Evolutionary conservation across 2,888 invertebrate species (phyloP), one percentile per base, ranked within the genome.

Genomic region (Plutella xylostella): DNA sequence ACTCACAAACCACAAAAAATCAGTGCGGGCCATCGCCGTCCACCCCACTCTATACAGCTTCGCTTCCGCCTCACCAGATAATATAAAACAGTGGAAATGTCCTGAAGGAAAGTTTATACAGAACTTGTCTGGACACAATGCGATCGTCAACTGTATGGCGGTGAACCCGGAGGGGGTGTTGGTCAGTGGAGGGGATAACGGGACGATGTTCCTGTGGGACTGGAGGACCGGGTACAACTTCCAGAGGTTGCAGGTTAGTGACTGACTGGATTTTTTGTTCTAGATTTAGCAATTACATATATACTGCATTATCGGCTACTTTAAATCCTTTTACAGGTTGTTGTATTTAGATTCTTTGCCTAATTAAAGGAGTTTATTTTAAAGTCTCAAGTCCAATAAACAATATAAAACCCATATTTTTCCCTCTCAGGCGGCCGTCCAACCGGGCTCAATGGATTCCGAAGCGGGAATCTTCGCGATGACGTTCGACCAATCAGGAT

Each of bases 141-240:
- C 96, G 1, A 96, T 97, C 55, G 89, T 97, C 35, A 97, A 97
- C 73, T 92, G 94, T 58, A 80, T 97, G 63, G 94, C 92, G 3
- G 89, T 93, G 4, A 97, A 98, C 79, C 87, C 92, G 0, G 98
- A 97, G 61, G 96, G 97, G 0, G 98, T 98, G 11, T 79, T 99
- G 3, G 97, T 98, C 2, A 98, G 98, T 4, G 99, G 98, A 3
- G 98, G 96, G 18, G 98, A 99, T 69, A 99, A 99, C 68, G 99
- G 99, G 1, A 96, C 97, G 1, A 88, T 99, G 87, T 91, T 94
- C 72, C 92, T 95, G 61, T 99, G 98, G 98, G 99, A 99, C 71
- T 99, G 98, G 98, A 88, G 95, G 60, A 98, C 98, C 0, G 99
- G 98, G 0, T 98, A 98, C 66, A 99, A 99, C 80, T 99, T 98